phyloP scores from a whole-genome alignment of 92 coral and sea anemone species.

The Epizoanthus stellaris region DNA sequence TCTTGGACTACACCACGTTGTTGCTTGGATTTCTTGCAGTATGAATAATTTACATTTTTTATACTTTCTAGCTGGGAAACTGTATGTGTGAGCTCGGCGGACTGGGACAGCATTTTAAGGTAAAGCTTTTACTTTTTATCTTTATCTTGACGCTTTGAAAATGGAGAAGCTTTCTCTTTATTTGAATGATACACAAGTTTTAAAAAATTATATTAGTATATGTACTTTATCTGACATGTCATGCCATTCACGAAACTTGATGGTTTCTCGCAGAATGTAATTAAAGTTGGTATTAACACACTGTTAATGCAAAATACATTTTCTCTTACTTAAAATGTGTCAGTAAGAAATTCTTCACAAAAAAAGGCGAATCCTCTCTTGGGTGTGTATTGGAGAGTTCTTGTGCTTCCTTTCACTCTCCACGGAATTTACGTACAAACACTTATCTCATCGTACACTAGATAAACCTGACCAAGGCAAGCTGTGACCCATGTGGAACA shows the following conservation, averaged over 20 bases:
- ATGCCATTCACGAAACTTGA: background rate
- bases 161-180: no score
- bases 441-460: no score
- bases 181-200: no score
- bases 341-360: background rate
- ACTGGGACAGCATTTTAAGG: constrained; percentile 88
- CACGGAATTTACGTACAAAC: no score
- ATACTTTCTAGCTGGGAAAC: constrained; percentile 84
- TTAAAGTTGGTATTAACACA: constrained; percentile 12
- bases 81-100: constrained; percentile 69
- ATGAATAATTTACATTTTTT: constrained; percentile 30
- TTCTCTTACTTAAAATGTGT: no score
- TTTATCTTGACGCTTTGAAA: background rate
- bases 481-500: no score
- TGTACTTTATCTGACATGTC: background rate
- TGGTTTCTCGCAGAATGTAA: constrained; percentile 2
- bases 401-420: no score
- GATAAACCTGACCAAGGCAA: no score
- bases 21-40: constrained; percentile 23
- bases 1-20: constrained; percentile 29
- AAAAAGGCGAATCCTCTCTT: background rate
- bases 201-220: background rate
- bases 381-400: no score
- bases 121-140: constrained; percentile 28
- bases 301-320: background rate